Evolutionary conservation across 2,888 invertebrate species (phyloP), one percentile per base, ranked within the genome.

Genomic region (Drosophila gaucha): DNA sequence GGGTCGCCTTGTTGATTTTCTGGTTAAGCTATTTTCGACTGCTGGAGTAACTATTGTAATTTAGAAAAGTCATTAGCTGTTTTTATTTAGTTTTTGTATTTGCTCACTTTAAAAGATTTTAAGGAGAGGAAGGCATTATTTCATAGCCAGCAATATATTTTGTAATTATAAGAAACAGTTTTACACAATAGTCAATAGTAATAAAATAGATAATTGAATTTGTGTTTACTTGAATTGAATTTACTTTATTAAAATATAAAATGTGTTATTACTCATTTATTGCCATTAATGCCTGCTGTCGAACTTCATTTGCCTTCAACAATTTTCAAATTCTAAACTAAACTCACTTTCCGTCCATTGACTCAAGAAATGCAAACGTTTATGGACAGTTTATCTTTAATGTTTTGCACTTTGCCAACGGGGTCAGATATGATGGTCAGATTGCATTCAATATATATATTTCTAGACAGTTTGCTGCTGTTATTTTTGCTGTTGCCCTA

Each of bases 331-430:
- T 78, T 43, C 38, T 35, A 52, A 54, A 55, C 47, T 69, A 66
- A 67, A 64, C 59, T 60, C 59, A 60, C 39, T 39, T 47, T 54
- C 39, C 31, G 84, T 67, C 63, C 79, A 76, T 60, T 64, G 79
- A 67, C 70, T 74, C 18, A 12, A 47, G 59, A 24, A 33, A 46
- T 50, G 49, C 41, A 60, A 66, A 46, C 39, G 47, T 57, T 73
- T 43, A 57, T 24, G 22, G 58, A 35, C 36, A 46, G 60, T 57
- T 58, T 44, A 55, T 79, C 55, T 55, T 71, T 66, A 76, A 82
- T 83, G 44, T 64, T 54, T 52, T 69, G 56, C 76, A 77, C 66
- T 52, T 69, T 28, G 50, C 66, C 51, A 10, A 63, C 31, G 55
- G 58, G 62, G 30, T 38, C 41, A 52, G 51, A 68, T 44, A 44